Evolutionary conservation across 2,888 invertebrate species (phyloP).

Genomic region (Agelastica alni): DNA sequence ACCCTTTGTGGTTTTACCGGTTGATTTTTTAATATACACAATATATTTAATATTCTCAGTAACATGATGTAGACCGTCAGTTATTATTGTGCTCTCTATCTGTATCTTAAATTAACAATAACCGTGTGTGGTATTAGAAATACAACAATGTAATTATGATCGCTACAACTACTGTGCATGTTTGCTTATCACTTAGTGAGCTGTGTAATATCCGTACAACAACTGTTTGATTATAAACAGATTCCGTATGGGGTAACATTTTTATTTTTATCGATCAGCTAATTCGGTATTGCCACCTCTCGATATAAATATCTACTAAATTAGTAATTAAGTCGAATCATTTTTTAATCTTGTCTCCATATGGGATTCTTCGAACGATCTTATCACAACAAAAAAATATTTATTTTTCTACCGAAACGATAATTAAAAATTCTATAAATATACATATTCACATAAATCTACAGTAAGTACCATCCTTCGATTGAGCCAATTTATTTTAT

Average conservation of each 20-base stretch:
- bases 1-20: no score
- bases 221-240: constrained; percentile 42
- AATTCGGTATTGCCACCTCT: constrained; percentile 18
- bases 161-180: constrained; percentile 46
- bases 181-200: constrained; percentile 53
- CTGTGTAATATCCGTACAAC: constrained; percentile 51
- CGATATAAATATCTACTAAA: constrained; percentile 1
- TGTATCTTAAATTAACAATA: background rate
- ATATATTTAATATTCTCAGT: no score
- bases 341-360: constrained; percentile 2
- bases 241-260: constrained; percentile 37
- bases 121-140: constrained; percentile 19
- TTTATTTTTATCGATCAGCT: constrained; percentile 24
- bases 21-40: no score
- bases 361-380: background rate
- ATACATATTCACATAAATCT: background rate
- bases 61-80: no score
- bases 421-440: no score
- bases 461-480: background rate
- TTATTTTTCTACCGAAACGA: no score
- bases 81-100: no score
- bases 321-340: constrained; percentile 12
- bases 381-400: no score
- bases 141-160: constrained; percentile 42
- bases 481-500: background rate